A percentile compares a stretch with the other conserved stretches of the same genome.
Evolutionary conservation across 1,140 invertebrate species (phyloP).

Genomic region (Vanessa tameamea): DNA sequence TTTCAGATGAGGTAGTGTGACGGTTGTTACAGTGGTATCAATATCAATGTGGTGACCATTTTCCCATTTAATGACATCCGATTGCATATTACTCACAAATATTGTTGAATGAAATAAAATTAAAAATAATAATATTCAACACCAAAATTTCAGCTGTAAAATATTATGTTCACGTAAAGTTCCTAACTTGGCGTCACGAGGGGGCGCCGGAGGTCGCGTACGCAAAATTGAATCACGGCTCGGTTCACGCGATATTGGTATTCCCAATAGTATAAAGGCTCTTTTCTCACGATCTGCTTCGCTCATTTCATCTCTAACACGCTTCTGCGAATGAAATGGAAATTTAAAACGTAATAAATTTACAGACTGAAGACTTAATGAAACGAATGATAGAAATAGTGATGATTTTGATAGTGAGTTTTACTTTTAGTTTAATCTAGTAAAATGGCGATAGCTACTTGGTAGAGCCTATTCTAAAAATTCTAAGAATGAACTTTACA

Average conservation of each 20-base stretch:
- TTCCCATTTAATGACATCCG: no score
- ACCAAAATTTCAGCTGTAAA: neutral
- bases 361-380: no score
- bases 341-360: neutral
- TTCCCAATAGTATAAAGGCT: slow-evolving; percentile 68
- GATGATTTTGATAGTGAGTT: no score
- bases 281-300: slow-evolving; percentile 67
- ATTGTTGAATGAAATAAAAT: neutral
- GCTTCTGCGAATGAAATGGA: slow-evolving; percentile 59
- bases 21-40: no score
- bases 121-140: neutral
- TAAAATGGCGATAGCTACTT: no score
- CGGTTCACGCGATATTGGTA: slow-evolving; percentile 67
- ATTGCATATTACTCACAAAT: no score
- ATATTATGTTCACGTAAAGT: slow-evolving; percentile 14
- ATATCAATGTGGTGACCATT: no score
- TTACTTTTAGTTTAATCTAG: no score
- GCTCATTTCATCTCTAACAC: slow-evolving; percentile 61
- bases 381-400: no score
- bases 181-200: slow-evolving; percentile 60
- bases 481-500: no score
- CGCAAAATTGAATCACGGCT: slow-evolving; percentile 68
- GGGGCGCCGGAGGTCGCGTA: slow-evolving; percentile 56
- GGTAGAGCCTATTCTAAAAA: no score
- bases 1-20: no score